Evolutionary conservation across 2,797 vertebrate genomes (phyloP), one percentile per base, ranked within the genome.

Genomic region (Holocentrus rufus): DNA sequence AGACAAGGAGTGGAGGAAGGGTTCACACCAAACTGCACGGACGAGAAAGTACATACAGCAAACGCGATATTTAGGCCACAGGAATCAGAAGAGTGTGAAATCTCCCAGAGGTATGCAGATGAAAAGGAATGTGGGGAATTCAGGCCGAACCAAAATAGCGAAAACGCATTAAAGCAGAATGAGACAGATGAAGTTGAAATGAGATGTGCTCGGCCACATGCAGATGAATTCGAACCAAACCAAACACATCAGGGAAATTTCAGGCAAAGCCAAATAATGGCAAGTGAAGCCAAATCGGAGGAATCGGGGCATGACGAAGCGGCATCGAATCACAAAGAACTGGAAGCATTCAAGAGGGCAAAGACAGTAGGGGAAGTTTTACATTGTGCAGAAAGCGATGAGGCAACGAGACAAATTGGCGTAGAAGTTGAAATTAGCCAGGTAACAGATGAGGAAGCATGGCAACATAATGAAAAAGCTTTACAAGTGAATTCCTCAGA

Each of bases 41-140:
- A 76, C 86, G 88, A 82, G 11, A 82, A 88, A 80, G 82, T 20
- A 55, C 55, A 50, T 71, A 52, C 62, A 64, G 79, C 76, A 69
- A 76, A 81, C 44, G 75, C 80, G 65, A 74, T 84, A 86, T 89
- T 85, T 78, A 87, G 85, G 80, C 82, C 77, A 58, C 69, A 44
- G 72, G 53, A 86, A 87, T 80, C 61, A 47, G 83, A 63, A 46
- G 72, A 86, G 62, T 72, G 76, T 72, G 75, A 82, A 76, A 78
- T 58, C 65, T 87, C 86, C 65, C 72, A 44, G 67, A 78, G 82
- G 67, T 67, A 69, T 74, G 81, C 60, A 79, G 86, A 86, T 77
- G 87, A 83, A 80, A 79, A 79, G 67, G 72, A 79, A 11, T 17
- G 56, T 23, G 81, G 82, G 56, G 70, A 85, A 82, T 72, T 78